Conservation (phyloP, 1,140 invertebrate genomes). For the Euura saliciscinereae region DNA sequence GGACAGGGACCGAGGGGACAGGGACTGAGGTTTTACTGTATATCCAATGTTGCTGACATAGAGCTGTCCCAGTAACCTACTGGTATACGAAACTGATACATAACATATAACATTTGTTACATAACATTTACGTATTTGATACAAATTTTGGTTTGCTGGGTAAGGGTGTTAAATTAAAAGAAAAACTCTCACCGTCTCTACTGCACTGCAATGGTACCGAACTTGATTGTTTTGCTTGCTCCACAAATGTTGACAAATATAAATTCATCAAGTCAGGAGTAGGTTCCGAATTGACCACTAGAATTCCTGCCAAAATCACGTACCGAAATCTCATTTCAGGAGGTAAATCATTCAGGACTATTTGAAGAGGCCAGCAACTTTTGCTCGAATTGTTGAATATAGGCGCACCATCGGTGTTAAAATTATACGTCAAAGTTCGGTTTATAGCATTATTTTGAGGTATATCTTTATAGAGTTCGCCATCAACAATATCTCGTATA, state of each 20-base stretch:
- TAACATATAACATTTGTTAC: no score
- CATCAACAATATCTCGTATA: no score
- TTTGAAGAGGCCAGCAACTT: constrained; percentile 25
- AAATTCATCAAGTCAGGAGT: constrained; percentile 21
- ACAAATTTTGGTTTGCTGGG: no score
- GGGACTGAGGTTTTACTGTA: no score
- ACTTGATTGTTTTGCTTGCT: constrained; percentile 19
- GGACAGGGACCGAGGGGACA: no score
- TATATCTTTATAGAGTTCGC: no score
- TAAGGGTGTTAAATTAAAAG: neutral
- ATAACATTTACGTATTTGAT: no score
- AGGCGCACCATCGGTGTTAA: constrained; percentile 22
- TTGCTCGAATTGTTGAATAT: constrained; percentile 12
- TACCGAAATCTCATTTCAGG: constrained; percentile 15
- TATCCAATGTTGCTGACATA: no score
- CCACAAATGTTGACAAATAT: constrained; percentile 20
- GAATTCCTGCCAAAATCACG: constrained; percentile 21
- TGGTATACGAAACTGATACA: no score
- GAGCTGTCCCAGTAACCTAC: no score
- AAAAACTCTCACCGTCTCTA: neutral
- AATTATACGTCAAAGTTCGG: constrained; percentile 18
- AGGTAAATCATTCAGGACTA: constrained; percentile 27
- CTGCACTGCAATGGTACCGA: constrained; percentile 14
- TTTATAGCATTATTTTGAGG: no score
- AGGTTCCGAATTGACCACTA: constrained; percentile 20